Evolutionary conservation across 2,888 invertebrate genomes (phyloP).

Genomic region (Platycnemis pennipes): DNA sequence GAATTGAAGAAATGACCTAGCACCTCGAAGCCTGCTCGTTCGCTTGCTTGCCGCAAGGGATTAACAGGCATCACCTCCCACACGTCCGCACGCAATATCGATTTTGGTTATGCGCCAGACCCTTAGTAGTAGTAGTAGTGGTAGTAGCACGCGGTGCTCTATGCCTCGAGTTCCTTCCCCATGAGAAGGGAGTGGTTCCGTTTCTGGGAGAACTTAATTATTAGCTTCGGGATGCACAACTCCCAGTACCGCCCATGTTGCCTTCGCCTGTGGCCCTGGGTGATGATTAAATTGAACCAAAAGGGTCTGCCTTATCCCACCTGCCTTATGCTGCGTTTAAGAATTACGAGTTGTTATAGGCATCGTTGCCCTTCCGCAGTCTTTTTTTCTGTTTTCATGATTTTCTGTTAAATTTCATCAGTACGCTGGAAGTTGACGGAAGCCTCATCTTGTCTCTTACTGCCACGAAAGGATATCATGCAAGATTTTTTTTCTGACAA

Average conservation of each 20-base stretch:
- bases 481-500: no score
- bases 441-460: no score
- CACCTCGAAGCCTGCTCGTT: not conserved
- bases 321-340: not conserved
- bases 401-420: no score
- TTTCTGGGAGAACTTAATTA: slow-evolving; percentile 6
- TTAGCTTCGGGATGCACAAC: not conserved
- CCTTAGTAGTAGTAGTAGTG: not conserved
- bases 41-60: not conserved
- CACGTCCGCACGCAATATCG: not conserved
- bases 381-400: no score
- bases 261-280: not conserved
- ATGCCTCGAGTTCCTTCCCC: not conserved
- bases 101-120: not conserved
- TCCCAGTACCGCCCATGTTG: not conserved
- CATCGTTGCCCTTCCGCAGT: not conserved
- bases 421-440: no score
- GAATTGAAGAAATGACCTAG: slow-evolving; percentile 19
- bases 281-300: slow-evolving; percentile 15
- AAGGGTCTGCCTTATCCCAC: not conserved
- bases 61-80: not conserved
- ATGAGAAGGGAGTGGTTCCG: not conserved
- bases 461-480: no score
- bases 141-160: not conserved
- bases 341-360: no score